Base-by-base conservation (phyloP, 2,888 invertebrate species). In the Phaonia tiefii region DNA sequence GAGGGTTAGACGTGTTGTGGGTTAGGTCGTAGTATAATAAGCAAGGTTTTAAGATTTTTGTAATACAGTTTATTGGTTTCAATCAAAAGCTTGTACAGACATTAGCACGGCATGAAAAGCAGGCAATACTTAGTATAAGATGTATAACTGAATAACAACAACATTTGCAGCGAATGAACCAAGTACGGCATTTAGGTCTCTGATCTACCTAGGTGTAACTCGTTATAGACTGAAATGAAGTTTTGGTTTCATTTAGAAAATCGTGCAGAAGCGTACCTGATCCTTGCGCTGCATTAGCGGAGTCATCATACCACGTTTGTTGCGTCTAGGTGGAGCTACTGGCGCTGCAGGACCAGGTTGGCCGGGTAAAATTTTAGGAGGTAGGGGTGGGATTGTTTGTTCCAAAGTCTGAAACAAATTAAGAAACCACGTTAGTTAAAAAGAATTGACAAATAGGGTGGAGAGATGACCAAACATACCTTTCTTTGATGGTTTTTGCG, bases 401-500 rank as follows among this genome's bases (percentile, higher is more conserved):
- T 90, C 90, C 65, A 91, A 87, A 66, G 91, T 88, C 91, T 91
- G 65, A 0, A 78, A 83, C 17, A 54, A 39, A 15, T 2, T 25
- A 2, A 11, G 5, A 5, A 2, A 26, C 60, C 25, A 11, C 8
- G 25, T 25, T n/a, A 13, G 8, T 22, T 13, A 4, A 7, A 13
- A 15, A 25, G 25, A 26, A 31, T 56, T 11, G 44, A 2, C 44
- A 44, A 44, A n/a, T n/a, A n/a, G 44, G 44, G 44, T 44, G 13
- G 13, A 4, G 11, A 44, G 7, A 8, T 3, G 15, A 5, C 15
- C 46, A 11, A 20, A 69, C 86, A 87, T 90, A 95, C 96, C 92
- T 95, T 95, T 88, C 98, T 92, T 83, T 94, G 92, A 89, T 98
- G 98, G 83, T 93, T 92, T 85, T 95, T 94, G 82, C 97, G 92